These are phyloP conservation scores for Trachops cirrhosus DNA, from an alignment of 2,797 vertebrate species.

Conservation along the genomic window DNA sequence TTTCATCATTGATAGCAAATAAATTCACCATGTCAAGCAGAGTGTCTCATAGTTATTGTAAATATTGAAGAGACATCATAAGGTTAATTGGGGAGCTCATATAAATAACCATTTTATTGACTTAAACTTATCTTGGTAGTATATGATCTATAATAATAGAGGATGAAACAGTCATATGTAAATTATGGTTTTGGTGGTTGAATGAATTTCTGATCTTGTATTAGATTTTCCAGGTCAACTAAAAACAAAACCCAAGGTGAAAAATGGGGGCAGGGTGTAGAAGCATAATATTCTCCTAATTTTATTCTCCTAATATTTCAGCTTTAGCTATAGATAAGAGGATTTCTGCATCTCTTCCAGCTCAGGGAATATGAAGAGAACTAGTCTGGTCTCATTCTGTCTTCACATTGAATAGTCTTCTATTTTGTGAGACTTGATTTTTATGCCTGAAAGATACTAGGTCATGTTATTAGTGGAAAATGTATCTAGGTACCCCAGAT, in stretches of 20 bases:
- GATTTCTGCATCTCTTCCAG: background rate
- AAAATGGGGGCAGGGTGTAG: background rate
- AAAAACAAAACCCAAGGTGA: background rate
- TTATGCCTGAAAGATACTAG: background rate
- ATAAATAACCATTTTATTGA: background rate
- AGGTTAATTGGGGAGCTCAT: background rate
- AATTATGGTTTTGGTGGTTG: background rate
- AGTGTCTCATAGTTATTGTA: background rate
- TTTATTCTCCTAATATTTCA: background rate
- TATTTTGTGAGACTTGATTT: background rate
- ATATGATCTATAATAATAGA: background rate
- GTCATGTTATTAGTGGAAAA: background rate
- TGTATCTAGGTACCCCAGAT: background rate
- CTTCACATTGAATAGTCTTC: background rate
- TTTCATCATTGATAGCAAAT: background rate
- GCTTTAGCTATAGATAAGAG: background rate
- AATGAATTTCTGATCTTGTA: background rate
- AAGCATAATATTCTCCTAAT: background rate
- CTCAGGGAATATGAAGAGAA: background rate
- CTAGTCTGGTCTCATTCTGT: background rate
- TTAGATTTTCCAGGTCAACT: background rate
- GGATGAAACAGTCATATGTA: background rate
- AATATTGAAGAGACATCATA: background rate
- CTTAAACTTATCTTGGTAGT: background rate
- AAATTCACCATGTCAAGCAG: background rate